These are phyloP conservation scores for Lagria hirta DNA, from an alignment of 2,888 invertebrate genomes.

Conservation along the genomic window DNA sequence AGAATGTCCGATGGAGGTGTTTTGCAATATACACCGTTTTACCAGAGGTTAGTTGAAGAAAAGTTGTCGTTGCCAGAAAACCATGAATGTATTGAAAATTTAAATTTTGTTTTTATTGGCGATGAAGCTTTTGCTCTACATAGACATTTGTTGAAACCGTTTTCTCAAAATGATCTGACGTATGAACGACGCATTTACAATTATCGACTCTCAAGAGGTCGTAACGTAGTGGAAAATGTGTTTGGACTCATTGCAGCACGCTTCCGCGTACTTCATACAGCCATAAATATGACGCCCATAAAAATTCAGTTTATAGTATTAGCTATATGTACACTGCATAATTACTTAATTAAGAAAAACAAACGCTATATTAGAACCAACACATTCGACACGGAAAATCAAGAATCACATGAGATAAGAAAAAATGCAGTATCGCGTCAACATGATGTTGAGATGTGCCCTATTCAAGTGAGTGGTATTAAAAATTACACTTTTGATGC, in stretches of 20 bases:
- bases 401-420: constrained; percentile 5
- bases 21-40: constrained; percentile 27
- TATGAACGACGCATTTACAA: no score
- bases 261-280: constrained; percentile 27
- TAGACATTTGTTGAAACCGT: constrained; percentile 35
- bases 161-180: constrained; percentile 28
- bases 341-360: constrained; percentile 14
- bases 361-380: constrained; percentile 3
- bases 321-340: constrained; percentile 29
- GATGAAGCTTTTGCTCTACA: constrained; percentile 31
- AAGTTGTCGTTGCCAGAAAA: constrained; percentile 16
- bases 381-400: constrained; percentile 16
- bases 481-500: background rate
- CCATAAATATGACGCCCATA: constrained; percentile 22
- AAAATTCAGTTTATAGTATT: constrained; percentile 29
- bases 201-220: no score
- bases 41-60: constrained; percentile 8
- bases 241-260: constrained; percentile 5
- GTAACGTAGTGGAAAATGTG: no score
- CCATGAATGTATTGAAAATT: constrained; percentile 15
- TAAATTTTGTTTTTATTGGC: constrained; percentile 30
- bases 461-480: background rate
- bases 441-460: background rate
- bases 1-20: constrained; percentile 33
- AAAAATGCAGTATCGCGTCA: constrained; percentile 1